Conservation (phyloP, 2,797 vertebrate genomes). For the Periparus ater region DNA sequence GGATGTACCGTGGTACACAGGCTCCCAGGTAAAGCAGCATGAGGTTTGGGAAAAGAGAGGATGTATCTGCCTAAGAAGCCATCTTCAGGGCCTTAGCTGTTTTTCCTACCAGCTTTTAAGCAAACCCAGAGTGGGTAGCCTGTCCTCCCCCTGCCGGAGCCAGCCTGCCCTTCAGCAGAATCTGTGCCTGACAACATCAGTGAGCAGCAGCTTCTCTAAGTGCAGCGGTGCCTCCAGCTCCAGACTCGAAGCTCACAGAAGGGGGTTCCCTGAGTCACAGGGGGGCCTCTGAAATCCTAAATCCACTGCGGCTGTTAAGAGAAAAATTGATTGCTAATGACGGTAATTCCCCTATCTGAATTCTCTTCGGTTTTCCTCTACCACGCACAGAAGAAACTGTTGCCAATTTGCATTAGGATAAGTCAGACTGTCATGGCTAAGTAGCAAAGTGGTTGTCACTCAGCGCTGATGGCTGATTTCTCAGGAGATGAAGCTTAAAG, state of each 20-base stretch:
- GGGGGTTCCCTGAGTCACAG: neutral
- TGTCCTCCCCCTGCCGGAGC: neutral
- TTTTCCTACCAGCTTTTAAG: neutral
- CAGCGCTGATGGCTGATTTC: neutral
- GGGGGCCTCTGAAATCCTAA: neutral
- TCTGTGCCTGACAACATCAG: neutral
- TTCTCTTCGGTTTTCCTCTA: conserved; percentile 18
- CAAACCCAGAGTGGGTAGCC: neutral
- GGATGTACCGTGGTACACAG: neutral
- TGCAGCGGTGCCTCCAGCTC: neutral
- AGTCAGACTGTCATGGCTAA: conserved; percentile 46
- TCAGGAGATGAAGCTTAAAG: conserved; percentile 41
- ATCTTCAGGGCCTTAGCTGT: neutral
- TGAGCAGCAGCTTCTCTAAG: neutral
- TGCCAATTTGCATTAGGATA: conserved; percentile 48
- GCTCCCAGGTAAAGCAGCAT: neutral
- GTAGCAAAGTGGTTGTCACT: conserved; percentile 46
- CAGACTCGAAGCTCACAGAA: neutral
- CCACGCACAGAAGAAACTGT: neutral
- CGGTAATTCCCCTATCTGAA: conserved; percentile 47
- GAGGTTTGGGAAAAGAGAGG: neutral
- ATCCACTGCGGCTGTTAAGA: neutral
- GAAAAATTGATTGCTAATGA: conserved; percentile 55
- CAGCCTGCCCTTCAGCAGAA: neutral
- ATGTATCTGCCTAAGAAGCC: neutral